A percentile compares a stretch with the other conserved stretches of the same genome.
Conservation (phyloP, 2,113 vertebrate genomes). For the Conger conger region DNA sequence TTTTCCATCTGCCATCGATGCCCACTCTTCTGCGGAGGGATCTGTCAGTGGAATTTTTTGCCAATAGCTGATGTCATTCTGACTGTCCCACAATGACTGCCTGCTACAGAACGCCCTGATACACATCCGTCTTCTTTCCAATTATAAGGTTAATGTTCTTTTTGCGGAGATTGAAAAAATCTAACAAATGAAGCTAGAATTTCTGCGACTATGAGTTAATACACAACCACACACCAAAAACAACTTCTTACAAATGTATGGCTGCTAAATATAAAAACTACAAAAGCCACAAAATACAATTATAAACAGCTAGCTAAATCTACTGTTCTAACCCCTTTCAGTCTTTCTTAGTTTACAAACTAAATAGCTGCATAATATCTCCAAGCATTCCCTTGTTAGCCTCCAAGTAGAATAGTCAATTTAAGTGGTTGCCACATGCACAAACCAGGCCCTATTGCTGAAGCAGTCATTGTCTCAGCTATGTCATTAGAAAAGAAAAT, state of each 20-base stretch:
- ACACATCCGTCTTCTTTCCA: slow-evolving; percentile 5
- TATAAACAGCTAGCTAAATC: neutral
- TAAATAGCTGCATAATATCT: no score
- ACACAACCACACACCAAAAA: neutral
- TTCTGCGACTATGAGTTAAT: neutral
- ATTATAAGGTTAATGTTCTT: neutral
- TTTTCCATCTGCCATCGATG: slow-evolving; percentile 35
- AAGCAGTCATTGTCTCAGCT: neutral
- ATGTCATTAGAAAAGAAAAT: neutral
- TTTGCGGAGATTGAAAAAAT: neutral
- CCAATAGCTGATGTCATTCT: slow-evolving; percentile 25
- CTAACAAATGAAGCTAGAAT: neutral
- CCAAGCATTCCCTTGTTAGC: no score
- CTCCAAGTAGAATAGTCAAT: no score
- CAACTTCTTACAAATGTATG: neutral
- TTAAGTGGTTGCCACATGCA: no score
- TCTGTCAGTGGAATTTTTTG: slow-evolving; percentile 30
- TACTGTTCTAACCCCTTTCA: neutral
- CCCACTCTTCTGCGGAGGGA: slow-evolving; percentile 30
- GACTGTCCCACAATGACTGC: slow-evolving; percentile 16
- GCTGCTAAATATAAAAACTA: neutral
- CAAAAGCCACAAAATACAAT: neutral
- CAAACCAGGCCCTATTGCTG: no score
- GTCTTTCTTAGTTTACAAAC: neutral
- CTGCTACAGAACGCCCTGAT: slow-evolving; percentile 1